Conservation (phyloP, 2,797 vertebrate species). For the Manis pentadactyla region DNA sequence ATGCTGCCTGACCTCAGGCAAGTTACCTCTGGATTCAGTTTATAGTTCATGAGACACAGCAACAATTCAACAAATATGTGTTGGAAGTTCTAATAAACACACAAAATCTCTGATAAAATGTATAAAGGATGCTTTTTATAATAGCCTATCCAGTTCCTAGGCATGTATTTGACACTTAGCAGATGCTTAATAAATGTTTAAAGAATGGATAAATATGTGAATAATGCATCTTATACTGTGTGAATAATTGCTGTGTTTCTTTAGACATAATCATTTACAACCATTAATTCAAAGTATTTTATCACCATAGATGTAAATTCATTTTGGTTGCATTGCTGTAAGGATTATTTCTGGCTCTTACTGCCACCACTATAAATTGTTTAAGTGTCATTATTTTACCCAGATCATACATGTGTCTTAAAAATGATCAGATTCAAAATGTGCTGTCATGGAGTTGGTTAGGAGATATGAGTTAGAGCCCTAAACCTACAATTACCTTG, state of each 20-base stretch:
- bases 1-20: background rate
- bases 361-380: constrained; percentile 15
- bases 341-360: constrained; percentile 60
- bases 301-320: constrained; percentile 21
- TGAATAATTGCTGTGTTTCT: constrained; percentile 54
- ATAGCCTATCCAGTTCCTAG: background rate
- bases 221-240: background rate
- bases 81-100: constrained; percentile 5
- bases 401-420: constrained; percentile 26
- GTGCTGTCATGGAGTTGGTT: background rate
- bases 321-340: background rate
- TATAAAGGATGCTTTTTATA: background rate
- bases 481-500: background rate
- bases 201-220: background rate
- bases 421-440: background rate
- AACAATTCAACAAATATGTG: background rate
- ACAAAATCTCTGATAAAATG: background rate
- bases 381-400: constrained; percentile 50
- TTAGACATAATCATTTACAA: constrained; percentile 44
- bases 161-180: background rate
- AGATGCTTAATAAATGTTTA: constrained; percentile 24
- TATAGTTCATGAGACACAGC: background rate
- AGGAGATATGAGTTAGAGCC: background rate
- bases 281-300: constrained; percentile 47
- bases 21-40: background rate